phyloP scores from a whole-genome alignment of 1,140 invertebrate genomes.

The Hylaeus volcanicus region DNA sequence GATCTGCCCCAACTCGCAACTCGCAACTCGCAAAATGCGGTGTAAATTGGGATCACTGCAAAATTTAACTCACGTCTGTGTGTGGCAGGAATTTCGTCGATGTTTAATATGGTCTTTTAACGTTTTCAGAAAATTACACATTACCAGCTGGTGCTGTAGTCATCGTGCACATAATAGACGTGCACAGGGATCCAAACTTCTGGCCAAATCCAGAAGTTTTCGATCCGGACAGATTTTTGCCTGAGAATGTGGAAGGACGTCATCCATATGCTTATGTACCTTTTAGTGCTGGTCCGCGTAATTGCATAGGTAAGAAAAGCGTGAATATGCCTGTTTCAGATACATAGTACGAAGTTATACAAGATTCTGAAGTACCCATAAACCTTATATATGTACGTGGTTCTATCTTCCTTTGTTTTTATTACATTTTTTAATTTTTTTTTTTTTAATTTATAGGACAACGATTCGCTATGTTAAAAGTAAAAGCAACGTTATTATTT shows the following conservation, averaged over 20 bases:
- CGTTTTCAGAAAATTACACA: slow-evolving; percentile 27
- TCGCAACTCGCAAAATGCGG: no score
- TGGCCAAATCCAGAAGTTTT: slow-evolving; percentile 77
- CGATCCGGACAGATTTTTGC: slow-evolving; percentile 85
- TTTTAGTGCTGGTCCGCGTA: slow-evolving; percentile 84
- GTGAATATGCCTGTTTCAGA: no score
- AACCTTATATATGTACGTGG: no score
- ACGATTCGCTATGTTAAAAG: slow-evolving; percentile 90
- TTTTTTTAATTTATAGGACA: slow-evolving; percentile 80
- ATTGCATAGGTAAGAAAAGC: slow-evolving; percentile 81
- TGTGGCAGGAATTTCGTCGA: no score
- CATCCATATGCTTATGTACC: slow-evolving; percentile 82
- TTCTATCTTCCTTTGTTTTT: no score
- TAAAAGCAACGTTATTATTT: slow-evolving; percentile 85
- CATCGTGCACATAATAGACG: not conserved
- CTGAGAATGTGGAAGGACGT: slow-evolving; percentile 80
- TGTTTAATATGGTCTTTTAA: not conserved
- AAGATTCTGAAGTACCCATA: no score
- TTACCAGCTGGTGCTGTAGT: not conserved
- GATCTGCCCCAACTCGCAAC: no score
- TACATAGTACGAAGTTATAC: no score
- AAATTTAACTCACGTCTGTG: no score
- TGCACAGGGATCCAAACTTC: slow-evolving; percentile 32
- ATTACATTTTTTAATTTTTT: not conserved
- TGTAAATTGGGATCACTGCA: no score